These are phyloP conservation scores for Eciton burchellii DNA, from an alignment of 1,140 invertebrate genomes.

Conservation along the genomic window DNA sequence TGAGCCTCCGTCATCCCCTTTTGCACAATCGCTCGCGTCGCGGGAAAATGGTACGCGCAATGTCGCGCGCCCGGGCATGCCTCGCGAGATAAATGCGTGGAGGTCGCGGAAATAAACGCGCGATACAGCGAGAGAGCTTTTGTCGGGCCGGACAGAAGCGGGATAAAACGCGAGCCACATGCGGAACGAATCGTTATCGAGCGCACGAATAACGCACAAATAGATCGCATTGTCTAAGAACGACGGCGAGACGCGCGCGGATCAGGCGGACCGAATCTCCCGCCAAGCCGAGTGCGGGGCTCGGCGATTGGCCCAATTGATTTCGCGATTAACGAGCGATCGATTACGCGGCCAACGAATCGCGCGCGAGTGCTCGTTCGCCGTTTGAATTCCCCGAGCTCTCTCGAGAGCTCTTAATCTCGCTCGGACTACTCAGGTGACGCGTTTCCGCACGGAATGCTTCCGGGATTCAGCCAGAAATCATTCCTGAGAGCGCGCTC, in stretches of 20 bases:
- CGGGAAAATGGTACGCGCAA: neutral
- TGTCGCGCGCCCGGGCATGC: constrained; percentile 6
- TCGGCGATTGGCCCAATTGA: constrained; percentile 15
- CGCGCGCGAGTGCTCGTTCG: neutral
- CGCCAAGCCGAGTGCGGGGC: neutral
- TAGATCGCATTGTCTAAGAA: neutral
- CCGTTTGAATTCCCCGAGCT: neutral
- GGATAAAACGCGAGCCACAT: neutral
- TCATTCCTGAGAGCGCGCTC: too few species aligned
- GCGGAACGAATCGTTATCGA: neutral
- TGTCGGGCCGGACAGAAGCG: neutral
- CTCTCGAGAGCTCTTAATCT: neutral
- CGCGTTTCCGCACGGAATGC: too few species aligned
- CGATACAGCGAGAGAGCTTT: neutral
- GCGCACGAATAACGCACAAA: neutral
- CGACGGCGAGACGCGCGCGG: neutral
- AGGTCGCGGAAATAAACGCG: neutral
- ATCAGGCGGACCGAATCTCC: neutral
- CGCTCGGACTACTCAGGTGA: too few species aligned
- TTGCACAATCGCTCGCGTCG: constrained; percentile 30
- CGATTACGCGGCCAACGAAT: neutral
- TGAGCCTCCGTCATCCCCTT: constrained; percentile 8
- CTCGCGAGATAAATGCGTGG: neutral
- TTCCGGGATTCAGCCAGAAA: too few species aligned
- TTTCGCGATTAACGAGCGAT: too few species aligned